Base-by-base conservation (phyloP, 1,140 invertebrate species). In the Drosophila sulfurigaster region DNA sequence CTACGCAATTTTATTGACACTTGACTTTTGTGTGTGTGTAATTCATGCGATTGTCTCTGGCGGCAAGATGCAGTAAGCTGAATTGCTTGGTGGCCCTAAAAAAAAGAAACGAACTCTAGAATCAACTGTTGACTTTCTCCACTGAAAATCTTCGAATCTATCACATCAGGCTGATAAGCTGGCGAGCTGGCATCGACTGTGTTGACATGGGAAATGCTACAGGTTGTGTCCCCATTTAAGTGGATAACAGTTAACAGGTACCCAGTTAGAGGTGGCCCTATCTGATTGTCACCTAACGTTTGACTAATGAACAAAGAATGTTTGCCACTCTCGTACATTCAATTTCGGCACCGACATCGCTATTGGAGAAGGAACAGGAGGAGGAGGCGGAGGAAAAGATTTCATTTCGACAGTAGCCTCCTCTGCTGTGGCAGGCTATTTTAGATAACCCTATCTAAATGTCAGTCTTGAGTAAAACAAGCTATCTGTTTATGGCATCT, bases 1-100 rank as follows among this genome's bases (percentile, higher is more conserved):
- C 85, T 89, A 85, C 74, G 85, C 85, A 90, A 89, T 89, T 89
- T 89, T 89, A 89, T 89, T 85, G 85, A 89, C 85, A 88, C 85
- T 83, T 77, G 65, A 67, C 74, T 80, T 82, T 79, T 88, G 83
- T 77, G 20, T 25, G 20, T 25, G 20, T 74, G 77, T 78, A 86
- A 86, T 78, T 85, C 78, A 81, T 49, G 54, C 54, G 54, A 13
- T 54, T 54, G 51, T 54, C 20, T 25, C 28, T 25, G 28, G 25
- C n/a, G 51, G 28, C 51, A 15, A 13, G 11, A 43, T 13, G 41
- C 41, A 13, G 41, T 5, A n/a, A 43, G n/a, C 10, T 38, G 35
- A 38, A 38, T 59, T 28, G 59, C 45, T 48, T 5, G 28, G 10
- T 46, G 15, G 72, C 58, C 35, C 51, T 67, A 56, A 56, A 45